Base-by-base conservation (phyloP, 2,888 invertebrate species). In the Monopis laevigella region DNA sequence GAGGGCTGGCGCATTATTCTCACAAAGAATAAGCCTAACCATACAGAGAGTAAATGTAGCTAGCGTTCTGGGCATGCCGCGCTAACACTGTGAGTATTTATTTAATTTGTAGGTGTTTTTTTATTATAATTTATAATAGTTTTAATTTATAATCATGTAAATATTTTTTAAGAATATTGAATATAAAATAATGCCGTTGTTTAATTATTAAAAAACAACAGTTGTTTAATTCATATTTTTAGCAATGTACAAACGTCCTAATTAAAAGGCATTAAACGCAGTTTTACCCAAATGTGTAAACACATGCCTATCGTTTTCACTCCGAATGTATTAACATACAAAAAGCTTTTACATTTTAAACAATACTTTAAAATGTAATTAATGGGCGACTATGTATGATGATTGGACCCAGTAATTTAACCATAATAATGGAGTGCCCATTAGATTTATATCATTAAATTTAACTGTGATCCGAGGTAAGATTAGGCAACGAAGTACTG, bases 331-430 rank as follows among this genome's bases (percentile, higher is more conserved):
- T 16, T 14, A 6, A 16, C 32, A 32, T 16, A 28, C 16, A 16
- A n/a, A 16, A 12, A 32, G 4, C 32, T 14, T 16, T 6, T 34
- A 34, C 34, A 34, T 17, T 5, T 34, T 34, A 34, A 34, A 34
- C 34, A 34, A 14, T 12, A 34, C 14, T 36, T 29, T 29, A n/a
- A 29, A 29, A 11, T 11, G 13, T 36, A 36, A 36, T 36, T 36
- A 36, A 36, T 36, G 21, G 36, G 36, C 21, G 21, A 32, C 17
- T n/a, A 17, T 32, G 32, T 32, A n/a, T 29, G 12, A 32, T 13
- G 32, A 32, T 17, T 36, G 36, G 11, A n/a, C 21, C 12, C 36
- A 11, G 18, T 18, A 21, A 21, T 36, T 36, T 36, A 12, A 13
- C 21, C 11, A 11, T n/a, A 17, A 24, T 21, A 7, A 16, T 11